Base-by-base conservation (phyloP, 2,113 vertebrate species). In the Odontophorus gujanensis region DNA sequence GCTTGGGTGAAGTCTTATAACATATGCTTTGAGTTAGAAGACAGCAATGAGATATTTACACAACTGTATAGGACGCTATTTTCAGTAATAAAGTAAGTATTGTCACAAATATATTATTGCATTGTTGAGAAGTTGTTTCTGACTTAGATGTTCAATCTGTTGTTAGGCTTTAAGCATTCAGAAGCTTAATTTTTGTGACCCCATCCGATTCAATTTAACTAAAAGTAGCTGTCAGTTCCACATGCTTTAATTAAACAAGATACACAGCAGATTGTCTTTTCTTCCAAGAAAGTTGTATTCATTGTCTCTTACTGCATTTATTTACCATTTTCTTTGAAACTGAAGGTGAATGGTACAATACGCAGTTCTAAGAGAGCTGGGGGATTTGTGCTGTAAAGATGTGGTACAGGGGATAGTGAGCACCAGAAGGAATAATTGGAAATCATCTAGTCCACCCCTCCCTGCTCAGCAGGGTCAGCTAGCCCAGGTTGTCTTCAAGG, bases 1-100 rank as follows among this genome's bases (percentile, higher is more conserved):
- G 99, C 99, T 34, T 99, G 99, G 99, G 99, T 99, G 91, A 99
- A 99, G 93, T 99, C 99, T n/a, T 99, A 99, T 82, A 99, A 99
- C 95, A 99, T 99, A 98, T 99, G 99, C 96, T 99, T 99, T 97
- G 99, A 99, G 89, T 98, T 99, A 94, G 99, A 99, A 97, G 99
- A 99, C 95, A 99, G 99, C 97, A 99, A 99, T 94, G 99, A 99
- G 97, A 99, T 99, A 94, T 99, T 99, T 97, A 99, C 99, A 42
- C 99, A 99, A 62, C 98, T 99, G 45, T 99, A 99, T 97, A 98
- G 99, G 96, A 99, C 99, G 0, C 98, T 99, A 81, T 99, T 99
- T 97, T 99, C 99, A 96, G 99, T 99, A 87, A 99, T 99, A 97
- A 99, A 99, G 99, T 99, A 98, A 99, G 99, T 99, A 67, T 86